Base-by-base conservation (phyloP, 1,140 invertebrate species). In the Tyrophagus putrescentiae region DNA sequence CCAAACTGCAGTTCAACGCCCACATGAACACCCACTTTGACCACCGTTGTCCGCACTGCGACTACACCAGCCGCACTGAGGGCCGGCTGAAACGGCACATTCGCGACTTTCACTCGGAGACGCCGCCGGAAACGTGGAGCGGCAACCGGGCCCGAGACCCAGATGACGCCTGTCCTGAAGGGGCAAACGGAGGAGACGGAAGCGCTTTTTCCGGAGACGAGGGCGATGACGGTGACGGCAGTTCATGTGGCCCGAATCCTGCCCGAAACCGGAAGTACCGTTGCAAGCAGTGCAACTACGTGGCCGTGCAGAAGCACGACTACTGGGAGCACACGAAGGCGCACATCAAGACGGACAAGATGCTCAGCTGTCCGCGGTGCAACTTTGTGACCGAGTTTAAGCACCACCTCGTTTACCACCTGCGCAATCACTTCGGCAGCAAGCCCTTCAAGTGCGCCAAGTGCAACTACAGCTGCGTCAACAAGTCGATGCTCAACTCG, bases 401-500 rank as follows among this genome's bases (percentile, higher is more conserved):
- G 67, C 96, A 99, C 70, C 96, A 99, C 67, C 72, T 98, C 13
- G 93, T 98, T 67, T 99, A 98, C 68, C 96, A 97, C 71, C 77
- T 96, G 65, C 77, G 89, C 6, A 97, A 97, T 70, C 96, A 99
- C 71, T 81, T 84, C 65, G 90, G 91, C 7, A 86, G 84, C 0
- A 99, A 99, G 68, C 95, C 95, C 0, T 98, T 91, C 76, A 90
- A 93, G 69, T 99, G 96, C 71, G 76, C 79, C 52, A 84, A 93
- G 66, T 96, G 91, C 72, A 77, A 79, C 13, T 97, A 96, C 68
- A 80, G 82, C 0, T 99, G 95, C 69, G 94, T 98, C 3, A 98
- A 97, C 73, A 98, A 98, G 70, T 98, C 93, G 0, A 99, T 99
- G 96, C 76, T 99, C 11, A 98, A 96, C 70, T 95, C 90, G 0